phyloP scores from a whole-genome alignment of 2,113 vertebrate species.

The Datnioides undecimradiatus region DNA sequence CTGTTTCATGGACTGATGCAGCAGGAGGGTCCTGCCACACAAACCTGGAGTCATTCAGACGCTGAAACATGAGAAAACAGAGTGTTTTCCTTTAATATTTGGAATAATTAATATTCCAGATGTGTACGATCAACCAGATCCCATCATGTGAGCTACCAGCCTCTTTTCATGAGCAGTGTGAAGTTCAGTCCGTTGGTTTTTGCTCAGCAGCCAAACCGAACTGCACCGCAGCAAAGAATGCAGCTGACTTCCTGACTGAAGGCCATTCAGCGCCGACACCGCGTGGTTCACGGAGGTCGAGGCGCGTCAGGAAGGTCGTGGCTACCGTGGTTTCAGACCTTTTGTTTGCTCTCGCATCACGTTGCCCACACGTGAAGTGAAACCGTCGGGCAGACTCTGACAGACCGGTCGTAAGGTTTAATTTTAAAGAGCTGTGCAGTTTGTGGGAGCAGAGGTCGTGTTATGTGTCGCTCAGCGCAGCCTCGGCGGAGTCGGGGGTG shows the following conservation, averaged over 20 bases:
- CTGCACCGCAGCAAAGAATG: slow-evolving; percentile 14
- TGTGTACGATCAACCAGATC: background rate
- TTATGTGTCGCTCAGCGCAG: background rate
- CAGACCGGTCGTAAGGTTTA: slow-evolving; percentile 11
- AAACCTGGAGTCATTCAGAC: background rate
- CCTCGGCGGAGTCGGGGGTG: background rate
- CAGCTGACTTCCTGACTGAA: slow-evolving; percentile 36
- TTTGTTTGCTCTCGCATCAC: slow-evolving; percentile 55
- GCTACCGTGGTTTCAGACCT: slow-evolving; percentile 36
- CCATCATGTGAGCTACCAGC: background rate
- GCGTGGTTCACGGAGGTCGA: slow-evolving; percentile 25
- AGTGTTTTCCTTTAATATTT: too few species aligned
- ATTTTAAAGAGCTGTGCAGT: slow-evolving; percentile 28
- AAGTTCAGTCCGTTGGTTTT: background rate
- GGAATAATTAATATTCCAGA: too few species aligned
- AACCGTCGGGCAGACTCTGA: slow-evolving; percentile 4
- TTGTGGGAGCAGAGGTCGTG: slow-evolving; percentile 4
- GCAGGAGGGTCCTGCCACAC: background rate
- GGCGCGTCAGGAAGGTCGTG: slow-evolving; percentile 22
- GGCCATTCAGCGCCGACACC: slow-evolving; percentile 16
- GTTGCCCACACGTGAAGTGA: slow-evolving; percentile 28
- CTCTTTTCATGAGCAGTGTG: background rate
- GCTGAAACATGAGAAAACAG: too few species aligned
- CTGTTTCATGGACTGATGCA: background rate
- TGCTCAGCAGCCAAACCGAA: slow-evolving; percentile 15